Conservation (phyloP, 2,888 invertebrate species). For the Melinaea marsaeus region DNA sequence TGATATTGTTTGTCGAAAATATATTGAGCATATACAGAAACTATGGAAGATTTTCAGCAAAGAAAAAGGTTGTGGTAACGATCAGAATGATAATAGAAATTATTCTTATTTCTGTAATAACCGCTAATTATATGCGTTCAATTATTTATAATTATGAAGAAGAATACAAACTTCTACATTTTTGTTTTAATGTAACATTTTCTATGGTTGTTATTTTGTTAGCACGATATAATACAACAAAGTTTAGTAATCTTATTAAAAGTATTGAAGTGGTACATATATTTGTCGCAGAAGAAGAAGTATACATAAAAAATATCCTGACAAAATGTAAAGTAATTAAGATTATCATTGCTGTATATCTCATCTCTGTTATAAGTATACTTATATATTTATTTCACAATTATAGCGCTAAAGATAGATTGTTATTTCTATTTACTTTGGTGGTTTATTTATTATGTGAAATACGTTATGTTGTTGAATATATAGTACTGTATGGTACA, state of each 20-base stretch:
- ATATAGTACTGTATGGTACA: slow-evolving; percentile 34
- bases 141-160: background rate
- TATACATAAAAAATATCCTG: background rate
- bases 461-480: slow-evolving; percentile 31
- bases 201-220: background rate
- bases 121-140: background rate
- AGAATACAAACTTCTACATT: background rate
- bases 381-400: background rate
- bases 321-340: background rate
- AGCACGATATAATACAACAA: background rate
- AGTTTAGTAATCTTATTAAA: background rate
- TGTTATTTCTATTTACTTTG: background rate
- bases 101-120: background rate
- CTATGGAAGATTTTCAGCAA: background rate
- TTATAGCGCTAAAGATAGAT: background rate
- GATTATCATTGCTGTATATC: background rate
- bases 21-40: slow-evolving; percentile 1
- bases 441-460: background rate
- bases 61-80: background rate
- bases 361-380: background rate
- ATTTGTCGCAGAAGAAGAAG: background rate
- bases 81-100: background rate
- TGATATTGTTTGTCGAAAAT: background rate
- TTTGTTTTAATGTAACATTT: background rate
- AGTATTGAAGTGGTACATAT: background rate